These are phyloP conservation scores for Aplysina aerophoba DNA, from an alignment of 37 sponge, comb jelly and placozoan species.

Conservation along the genomic window DNA sequence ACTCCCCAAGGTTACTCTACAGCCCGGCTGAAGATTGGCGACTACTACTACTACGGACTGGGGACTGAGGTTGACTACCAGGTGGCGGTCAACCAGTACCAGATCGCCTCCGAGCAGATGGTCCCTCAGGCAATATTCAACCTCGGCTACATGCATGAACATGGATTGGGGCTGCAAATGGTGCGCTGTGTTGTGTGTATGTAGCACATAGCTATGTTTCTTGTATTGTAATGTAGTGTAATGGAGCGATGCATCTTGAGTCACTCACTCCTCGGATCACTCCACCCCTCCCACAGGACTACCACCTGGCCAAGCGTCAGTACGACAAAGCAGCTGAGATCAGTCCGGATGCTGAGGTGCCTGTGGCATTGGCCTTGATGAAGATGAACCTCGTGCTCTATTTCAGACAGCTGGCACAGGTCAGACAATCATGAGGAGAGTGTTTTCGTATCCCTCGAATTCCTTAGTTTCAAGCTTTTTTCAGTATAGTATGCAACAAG, in stretches of 20 bases:
- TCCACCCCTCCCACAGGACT: slow-evolving; percentile 70
- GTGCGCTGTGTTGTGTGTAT: slow-evolving; percentile 45
- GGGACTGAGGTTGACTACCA: slow-evolving; percentile 92
- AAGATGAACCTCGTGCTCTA: slow-evolving; percentile 53
- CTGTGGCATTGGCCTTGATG: slow-evolving; percentile 86
- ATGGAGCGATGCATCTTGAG: too few relatives aligned
- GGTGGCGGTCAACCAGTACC: slow-evolving; percentile 91
- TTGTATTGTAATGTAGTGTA: too few relatives aligned
- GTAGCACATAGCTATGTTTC: too few relatives aligned
- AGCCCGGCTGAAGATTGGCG: slow-evolving; percentile 94
- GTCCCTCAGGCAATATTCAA: slow-evolving; percentile 97
- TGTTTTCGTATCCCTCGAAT: too few relatives aligned
- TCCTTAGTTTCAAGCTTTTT: too few relatives aligned
- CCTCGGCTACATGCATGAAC: slow-evolving; percentile 97
- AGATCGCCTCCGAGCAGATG: slow-evolving; percentile 85
- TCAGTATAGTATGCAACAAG: too few relatives aligned
- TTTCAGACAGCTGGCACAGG: too few relatives aligned
- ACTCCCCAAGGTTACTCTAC: slow-evolving; percentile 70
- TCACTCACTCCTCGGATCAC: too few relatives aligned
- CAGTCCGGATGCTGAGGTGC: slow-evolving; percentile 82
- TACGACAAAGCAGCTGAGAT: slow-evolving; percentile 93
- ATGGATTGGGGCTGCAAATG: slow-evolving; percentile 89
- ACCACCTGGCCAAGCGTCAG: slow-evolving; percentile 93
- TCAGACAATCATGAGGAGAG: too few relatives aligned
- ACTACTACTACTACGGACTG: slow-evolving; percentile 97